Evolutionary conservation across 1,140 invertebrate species (phyloP).

Genomic region (Antheraea mylitta): DNA sequence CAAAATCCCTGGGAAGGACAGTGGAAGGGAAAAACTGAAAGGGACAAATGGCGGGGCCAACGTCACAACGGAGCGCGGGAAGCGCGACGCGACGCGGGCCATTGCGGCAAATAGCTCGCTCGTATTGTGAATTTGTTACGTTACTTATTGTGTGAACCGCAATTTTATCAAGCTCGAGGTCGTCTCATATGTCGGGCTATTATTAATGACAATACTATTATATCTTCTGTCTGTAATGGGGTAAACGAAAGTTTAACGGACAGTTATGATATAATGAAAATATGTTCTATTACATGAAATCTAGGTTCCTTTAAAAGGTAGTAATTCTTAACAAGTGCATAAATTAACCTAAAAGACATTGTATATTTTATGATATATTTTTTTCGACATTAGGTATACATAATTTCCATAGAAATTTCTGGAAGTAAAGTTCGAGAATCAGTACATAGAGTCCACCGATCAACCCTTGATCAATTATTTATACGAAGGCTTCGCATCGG

Average conservation of each 20-base stretch:
- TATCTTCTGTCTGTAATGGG: neutral
- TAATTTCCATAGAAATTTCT: neutral
- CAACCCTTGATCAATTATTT: neutral
- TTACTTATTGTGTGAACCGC: neutral
- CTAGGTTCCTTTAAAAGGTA: too few species aligned
- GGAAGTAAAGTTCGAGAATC: neutral
- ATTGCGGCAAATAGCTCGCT: neutral
- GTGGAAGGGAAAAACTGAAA: neutral
- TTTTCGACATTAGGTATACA: too few species aligned
- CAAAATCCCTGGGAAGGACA: neutral
- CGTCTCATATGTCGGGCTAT: neutral
- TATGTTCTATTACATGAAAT: too few species aligned
- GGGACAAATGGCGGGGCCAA: neutral
- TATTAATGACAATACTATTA: neutral
- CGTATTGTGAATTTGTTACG: neutral
- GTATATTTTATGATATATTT: too few species aligned
- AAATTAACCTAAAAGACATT: too few species aligned
- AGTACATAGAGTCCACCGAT: neutral
- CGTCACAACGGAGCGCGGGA: neutral
- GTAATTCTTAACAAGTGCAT: too few species aligned
- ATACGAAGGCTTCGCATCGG: neutral
- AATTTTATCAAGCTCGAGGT: neutral
- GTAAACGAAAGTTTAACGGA: neutral
- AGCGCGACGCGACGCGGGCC: neutral
- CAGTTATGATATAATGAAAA: conserved; percentile 79